phyloP scores from a whole-genome alignment of 2,797 vertebrate species.

The Tauraco hartlaubi region DNA sequence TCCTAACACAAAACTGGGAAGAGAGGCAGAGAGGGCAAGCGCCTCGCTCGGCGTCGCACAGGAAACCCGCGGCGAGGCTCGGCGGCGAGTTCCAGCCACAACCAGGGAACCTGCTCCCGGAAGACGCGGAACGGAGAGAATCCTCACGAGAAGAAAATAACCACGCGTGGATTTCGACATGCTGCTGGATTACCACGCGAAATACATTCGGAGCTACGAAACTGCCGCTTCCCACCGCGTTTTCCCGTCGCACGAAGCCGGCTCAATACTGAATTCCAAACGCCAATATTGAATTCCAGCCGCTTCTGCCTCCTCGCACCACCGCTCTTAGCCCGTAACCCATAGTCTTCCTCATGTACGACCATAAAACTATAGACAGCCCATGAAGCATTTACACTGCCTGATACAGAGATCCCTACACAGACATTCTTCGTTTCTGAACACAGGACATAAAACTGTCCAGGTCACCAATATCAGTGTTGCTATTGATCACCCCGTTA shows the following conservation, averaged over 20 bases:
- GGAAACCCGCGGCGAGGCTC: not conserved
- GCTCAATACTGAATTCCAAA: not conserved
- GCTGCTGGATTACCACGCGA: not conserved
- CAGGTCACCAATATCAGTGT: not conserved
- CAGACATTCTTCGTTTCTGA: not conserved
- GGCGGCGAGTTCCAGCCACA: not conserved
- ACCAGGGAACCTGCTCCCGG: not conserved
- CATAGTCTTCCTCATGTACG: fast-evolving
- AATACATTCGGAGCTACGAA: not conserved
- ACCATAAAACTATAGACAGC: not conserved
- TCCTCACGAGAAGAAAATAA: not conserved
- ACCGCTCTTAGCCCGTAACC: not conserved
- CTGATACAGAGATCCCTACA: not conserved
- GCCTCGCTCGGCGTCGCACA: not conserved
- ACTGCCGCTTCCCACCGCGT: not conserved
- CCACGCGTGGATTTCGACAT: not conserved
- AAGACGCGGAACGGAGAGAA: not conserved
- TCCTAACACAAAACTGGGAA: not conserved
- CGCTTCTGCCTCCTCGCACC: not conserved
- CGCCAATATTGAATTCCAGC: not conserved
- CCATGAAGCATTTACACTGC: not conserved
- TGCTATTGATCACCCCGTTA: slow-evolving; percentile 13
- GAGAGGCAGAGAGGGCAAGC: not conserved
- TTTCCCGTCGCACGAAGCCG: not conserved
- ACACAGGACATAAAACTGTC: not conserved